Conservation (phyloP, 2,113 vertebrate species). For the Protobothrops mucrosquamatus region DNA sequence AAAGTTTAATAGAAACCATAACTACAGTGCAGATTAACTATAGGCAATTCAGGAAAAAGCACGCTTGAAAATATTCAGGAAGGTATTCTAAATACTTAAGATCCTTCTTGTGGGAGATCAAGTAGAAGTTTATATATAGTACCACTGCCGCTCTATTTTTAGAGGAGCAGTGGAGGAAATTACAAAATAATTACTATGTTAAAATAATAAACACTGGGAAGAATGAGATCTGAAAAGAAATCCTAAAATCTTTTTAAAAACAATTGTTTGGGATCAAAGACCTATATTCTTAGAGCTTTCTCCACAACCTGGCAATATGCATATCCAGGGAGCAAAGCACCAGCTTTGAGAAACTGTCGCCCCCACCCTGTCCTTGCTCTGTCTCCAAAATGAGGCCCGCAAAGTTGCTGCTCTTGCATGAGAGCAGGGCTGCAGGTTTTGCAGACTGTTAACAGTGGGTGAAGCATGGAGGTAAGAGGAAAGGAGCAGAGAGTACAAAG, state of each 20-base stretch:
- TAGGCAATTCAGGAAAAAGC: slow-evolving; percentile 55
- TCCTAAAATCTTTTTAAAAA: not conserved
- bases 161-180: not conserved
- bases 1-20: slow-evolving; percentile 71
- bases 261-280: not conserved
- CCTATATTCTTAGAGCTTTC: not conserved
- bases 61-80: slow-evolving; percentile 47
- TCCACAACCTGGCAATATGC: not conserved
- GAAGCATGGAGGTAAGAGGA: too few relatives aligned
- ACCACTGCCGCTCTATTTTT: not conserved
- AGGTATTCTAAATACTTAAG: slow-evolving; percentile 51
- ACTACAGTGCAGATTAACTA: slow-evolving; percentile 58
- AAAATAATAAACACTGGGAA: slow-evolving; percentile 8
- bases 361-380: not conserved
- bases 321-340: not conserved
- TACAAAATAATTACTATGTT: not conserved
- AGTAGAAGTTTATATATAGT: slow-evolving; percentile 39
- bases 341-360: not conserved
- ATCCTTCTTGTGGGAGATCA: slow-evolving; percentile 47
- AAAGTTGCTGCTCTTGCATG: not conserved
- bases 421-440: too few relatives aligned
- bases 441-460: too few relatives aligned
- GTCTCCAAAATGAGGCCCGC: not conserved
- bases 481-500: too few relatives aligned
- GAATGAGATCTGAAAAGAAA: not conserved